phyloP scores from a whole-genome alignment of 1,140 invertebrate genomes.

The Chrysoperla carnea region DNA sequence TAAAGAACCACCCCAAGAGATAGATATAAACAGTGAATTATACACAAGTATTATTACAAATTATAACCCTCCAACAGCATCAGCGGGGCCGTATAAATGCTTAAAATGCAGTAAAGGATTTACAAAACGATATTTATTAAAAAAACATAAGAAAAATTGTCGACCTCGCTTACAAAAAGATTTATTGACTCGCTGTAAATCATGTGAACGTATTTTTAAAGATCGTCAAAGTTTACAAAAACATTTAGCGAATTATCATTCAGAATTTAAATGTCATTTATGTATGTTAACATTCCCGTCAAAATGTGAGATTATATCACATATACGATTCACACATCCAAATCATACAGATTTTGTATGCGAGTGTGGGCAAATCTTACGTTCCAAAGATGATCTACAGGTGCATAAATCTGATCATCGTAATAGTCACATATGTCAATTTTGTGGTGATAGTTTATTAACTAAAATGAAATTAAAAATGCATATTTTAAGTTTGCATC shows the following conservation, averaged over 20 bases:
- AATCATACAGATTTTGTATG: constrained; percentile 30
- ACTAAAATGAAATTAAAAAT: constrained; percentile 39
- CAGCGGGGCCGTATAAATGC: constrained; percentile 29
- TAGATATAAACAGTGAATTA: constrained; percentile 15
- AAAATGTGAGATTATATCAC: constrained; percentile 37
- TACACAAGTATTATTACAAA: constrained; percentile 22
- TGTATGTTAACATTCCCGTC: constrained; percentile 27
- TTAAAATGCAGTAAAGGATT: constrained; percentile 34
- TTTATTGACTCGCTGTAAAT: constrained; percentile 30
- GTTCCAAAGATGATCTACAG: constrained; percentile 32
- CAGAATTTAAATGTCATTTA: constrained; percentile 31
- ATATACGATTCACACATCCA: constrained; percentile 35
- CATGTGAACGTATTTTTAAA: constrained; percentile 36
- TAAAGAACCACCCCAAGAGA: constrained; percentile 13
- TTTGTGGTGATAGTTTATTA: constrained; percentile 37
- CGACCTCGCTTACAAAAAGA: constrained; percentile 27
- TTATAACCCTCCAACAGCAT: constrained; percentile 20
- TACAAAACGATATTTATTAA: constrained; percentile 29
- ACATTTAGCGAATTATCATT: constrained; percentile 35
- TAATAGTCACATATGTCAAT: constrained; percentile 34
- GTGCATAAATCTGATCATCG: constrained; percentile 33
- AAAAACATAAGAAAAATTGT: constrained; percentile 36
- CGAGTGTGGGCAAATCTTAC: constrained; percentile 34
- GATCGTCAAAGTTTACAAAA: constrained; percentile 33
- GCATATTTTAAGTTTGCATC: constrained; percentile 33